Conservation (phyloP, 92 coral and sea anemone genomes). For the Micromussa lordhowensis region DNA sequence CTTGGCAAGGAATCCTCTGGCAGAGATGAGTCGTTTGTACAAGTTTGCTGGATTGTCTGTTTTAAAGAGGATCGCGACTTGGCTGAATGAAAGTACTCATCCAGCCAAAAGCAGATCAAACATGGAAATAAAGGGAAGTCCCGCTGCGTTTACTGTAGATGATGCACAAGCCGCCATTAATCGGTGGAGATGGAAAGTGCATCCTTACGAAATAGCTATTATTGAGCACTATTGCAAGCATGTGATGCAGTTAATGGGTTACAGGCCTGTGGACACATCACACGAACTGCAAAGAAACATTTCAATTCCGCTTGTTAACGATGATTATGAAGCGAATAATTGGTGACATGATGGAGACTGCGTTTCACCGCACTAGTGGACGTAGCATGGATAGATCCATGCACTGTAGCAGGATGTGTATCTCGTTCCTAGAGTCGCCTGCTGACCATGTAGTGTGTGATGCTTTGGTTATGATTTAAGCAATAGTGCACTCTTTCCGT, state of each 20-base stretch:
- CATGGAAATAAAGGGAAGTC: neutral
- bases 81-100: slow-evolving; percentile 38
- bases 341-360: slow-evolving; percentile 9
- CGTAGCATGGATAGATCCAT: neutral
- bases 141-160: slow-evolving; percentile 2
- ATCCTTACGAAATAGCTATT: slow-evolving; percentile 25
- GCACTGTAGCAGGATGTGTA: too few species aligned
- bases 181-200: slow-evolving; percentile 52
- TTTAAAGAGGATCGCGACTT: slow-evolving; percentile 10
- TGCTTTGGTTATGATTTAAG: neutral
- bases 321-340: slow-evolving; percentile 22
- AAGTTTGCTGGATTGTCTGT: slow-evolving; percentile 37
- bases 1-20: slow-evolving; percentile 40
- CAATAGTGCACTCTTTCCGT: too few species aligned
- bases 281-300: slow-evolving; percentile 20
- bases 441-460: neutral
- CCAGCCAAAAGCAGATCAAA: slow-evolving; percentile 15
- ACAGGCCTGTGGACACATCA: slow-evolving; percentile 33
- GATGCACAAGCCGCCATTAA: slow-evolving; percentile 43
- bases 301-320: slow-evolving; percentile 29
- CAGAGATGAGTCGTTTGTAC: slow-evolving; percentile 25
- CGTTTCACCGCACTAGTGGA: neutral
- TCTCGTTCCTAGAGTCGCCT: neutral
- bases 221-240: slow-evolving; percentile 43
- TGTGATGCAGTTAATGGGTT: slow-evolving; percentile 41